These are phyloP conservation scores for Cassiopea andromeda DNA, from an alignment of 30 jellyfish, hydroid and myxozoan genomes.

Conservation along the genomic window DNA sequence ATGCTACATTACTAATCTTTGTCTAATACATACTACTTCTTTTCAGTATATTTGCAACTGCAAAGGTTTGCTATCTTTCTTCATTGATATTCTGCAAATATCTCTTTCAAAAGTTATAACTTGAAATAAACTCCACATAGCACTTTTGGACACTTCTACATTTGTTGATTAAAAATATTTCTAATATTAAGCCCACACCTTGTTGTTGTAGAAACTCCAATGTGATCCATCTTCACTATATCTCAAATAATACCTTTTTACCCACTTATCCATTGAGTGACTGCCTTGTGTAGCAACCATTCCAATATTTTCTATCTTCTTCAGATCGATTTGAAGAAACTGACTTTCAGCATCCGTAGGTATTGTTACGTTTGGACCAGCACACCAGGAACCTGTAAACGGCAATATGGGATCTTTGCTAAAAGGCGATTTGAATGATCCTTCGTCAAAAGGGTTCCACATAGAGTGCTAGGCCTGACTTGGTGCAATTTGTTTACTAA, in stretches of 20 bases:
- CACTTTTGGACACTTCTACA: not conserved
- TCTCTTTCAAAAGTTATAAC: no score
- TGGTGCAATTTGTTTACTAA: no score
- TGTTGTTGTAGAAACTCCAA: slow-evolving; percentile 82
- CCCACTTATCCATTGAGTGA: slow-evolving; percentile 92
- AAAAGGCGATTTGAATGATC: no score
- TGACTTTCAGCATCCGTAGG: slow-evolving; percentile 71
- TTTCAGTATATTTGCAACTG: no score
- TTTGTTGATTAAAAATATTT: not conserved
- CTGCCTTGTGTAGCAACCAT: slow-evolving; percentile 98
- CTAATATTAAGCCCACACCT: slow-evolving; percentile 41
- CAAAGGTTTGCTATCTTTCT: no score
- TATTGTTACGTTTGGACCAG: slow-evolving; percentile 77
- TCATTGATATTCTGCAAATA: no score
- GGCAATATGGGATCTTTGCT: no score
- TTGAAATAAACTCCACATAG: not conserved
- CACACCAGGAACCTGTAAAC: slow-evolving; percentile 95
- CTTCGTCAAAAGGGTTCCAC: no score
- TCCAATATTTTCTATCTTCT: slow-evolving; percentile 71
- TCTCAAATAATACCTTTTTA: slow-evolving; percentile 70
- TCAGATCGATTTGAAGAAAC: slow-evolving; percentile 83
- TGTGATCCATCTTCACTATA: slow-evolving; percentile 90
- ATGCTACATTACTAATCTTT: no score
- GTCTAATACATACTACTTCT: no score
- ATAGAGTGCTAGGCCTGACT: no score